Base-by-base conservation (phyloP, 2,797 vertebrate species). In the Zalophus californianus region DNA sequence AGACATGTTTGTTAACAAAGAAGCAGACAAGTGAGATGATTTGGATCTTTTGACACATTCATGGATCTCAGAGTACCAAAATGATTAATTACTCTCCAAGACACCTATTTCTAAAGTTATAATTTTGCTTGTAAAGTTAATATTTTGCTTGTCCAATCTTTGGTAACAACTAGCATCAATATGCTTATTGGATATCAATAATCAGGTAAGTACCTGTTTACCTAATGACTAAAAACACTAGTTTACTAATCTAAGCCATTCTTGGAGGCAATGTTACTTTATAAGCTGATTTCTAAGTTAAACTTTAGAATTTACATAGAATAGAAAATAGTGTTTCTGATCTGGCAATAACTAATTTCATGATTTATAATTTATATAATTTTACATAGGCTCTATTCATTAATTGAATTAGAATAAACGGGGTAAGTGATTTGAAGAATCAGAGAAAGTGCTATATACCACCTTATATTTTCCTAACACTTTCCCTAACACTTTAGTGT, bases 271-370 rank as follows among this genome's bases (percentile, higher is more conserved):
- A 6, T 29, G 27, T 90, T 92, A 58, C 38, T 86, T 96, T 64
- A 72, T 50, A 62, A 87, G 7, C 29, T 68, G 16, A 52, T n/a
- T 93, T 77, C 1, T 25, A 78, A 83, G 2, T 68, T 92, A 60
- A 66, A 86, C 35, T 80, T 90, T 38, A 85, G 54, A 68, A 78
- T 88, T 85, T 73, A 88, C 13, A 3, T 58, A 70, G 35, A 78
- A 78, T 66, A 66, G 60, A 66, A 66, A 73, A 94, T 72, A 44
- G 6, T 85, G n/a, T 70, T 93, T 96, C 58, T 84, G 35, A 73
- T 84, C 48, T 77, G 54, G 23, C 56, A 66, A 60, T 73, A 86
- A 50, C 70, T 91, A 58, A 79, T 44, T 73, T 72, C 44, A 4
- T 79, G n/a, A 18, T 70, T 87, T 84, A 20, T 72, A 89, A 32